Percentiles rank a stretch among this genome's conserved stretches.
Conservation (phyloP, 2,888 invertebrate species). For the Harpalus rubripes region DNA sequence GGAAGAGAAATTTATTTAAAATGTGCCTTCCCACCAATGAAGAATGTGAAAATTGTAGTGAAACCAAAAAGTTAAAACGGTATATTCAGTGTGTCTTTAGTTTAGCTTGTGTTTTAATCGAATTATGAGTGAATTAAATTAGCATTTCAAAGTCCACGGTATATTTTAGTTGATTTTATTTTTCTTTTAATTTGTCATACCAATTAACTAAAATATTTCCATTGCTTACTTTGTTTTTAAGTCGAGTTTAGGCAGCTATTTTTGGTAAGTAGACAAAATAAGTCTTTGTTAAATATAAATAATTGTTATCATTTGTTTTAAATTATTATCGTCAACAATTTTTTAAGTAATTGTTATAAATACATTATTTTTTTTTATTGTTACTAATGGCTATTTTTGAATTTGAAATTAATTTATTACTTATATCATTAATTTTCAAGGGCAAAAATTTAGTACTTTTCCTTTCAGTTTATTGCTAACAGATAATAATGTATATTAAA, state of each 20-base stretch:
- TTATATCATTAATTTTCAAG: neutral
- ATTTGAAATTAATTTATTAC: neutral
- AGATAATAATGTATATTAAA: neutral
- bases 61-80: conserved; percentile 32
- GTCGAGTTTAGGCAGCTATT: conserved; percentile 12
- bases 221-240: neutral
- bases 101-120: conserved; percentile 13
- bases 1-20: conserved; percentile 31
- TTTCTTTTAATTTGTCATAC: conserved; percentile 6
- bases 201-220: neutral
- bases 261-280: conserved; percentile 14
- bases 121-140: conserved; percentile 32
- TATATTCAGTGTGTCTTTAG: neutral
- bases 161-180: conserved; percentile 24
- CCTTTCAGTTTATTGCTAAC: neutral
- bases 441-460: conserved; percentile 6
- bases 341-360: neutral
- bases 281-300: neutral
- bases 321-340: too few relatives aligned
- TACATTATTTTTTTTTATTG: neutral
- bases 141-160: conserved; percentile 26
- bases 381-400: neutral
- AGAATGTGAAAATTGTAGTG: conserved; percentile 28
- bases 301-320: neutral
- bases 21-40: conserved; percentile 9